These are phyloP conservation scores for Macrosiphum euphorbiae DNA, from an alignment of 2,888 invertebrate genomes.

Conservation along the genomic window DNA sequence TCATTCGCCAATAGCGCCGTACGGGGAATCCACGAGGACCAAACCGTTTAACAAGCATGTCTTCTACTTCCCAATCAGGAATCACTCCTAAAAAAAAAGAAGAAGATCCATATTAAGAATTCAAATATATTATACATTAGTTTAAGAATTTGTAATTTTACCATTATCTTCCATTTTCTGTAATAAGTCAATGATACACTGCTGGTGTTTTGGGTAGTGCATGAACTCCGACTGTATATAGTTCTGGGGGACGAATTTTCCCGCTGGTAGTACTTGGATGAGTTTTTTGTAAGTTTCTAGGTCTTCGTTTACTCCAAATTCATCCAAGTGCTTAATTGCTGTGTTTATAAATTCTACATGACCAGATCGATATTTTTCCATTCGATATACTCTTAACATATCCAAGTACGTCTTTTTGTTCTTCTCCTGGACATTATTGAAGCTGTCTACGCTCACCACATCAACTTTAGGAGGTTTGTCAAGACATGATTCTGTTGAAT, in stretches of 20 bases:
- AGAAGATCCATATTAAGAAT: neutral
- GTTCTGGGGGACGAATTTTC: conserved; percentile 86
- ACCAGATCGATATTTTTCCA: conserved; percentile 73
- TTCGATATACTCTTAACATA: conserved; percentile 67
- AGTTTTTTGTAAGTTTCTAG: conserved; percentile 88
- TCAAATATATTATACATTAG: neutral
- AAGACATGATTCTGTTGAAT: neutral
- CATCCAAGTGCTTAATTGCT: conserved; percentile 88
- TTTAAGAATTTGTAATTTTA: conserved; percentile 68
- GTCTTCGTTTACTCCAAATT: conserved; percentile 90
- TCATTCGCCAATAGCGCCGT: conserved; percentile 84
- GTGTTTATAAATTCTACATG: conserved; percentile 96
- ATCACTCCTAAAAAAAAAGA: conserved; percentile 78
- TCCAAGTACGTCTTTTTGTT: conserved; percentile 68
- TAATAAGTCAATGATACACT: conserved; percentile 89
- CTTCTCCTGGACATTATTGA: conserved; percentile 60
- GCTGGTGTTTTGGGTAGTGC: conserved; percentile 97
- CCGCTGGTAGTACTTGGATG: conserved; percentile 89
- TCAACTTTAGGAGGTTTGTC: conserved; percentile 31
- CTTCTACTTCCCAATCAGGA: conserved; percentile 91
- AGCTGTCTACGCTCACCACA: conserved; percentile 51
- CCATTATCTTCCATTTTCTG: conserved; percentile 96
- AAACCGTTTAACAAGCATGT: conserved; percentile 86
- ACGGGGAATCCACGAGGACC: conserved; percentile 82
- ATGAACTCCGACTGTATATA: conserved; percentile 89